Base-by-base conservation (phyloP, 2,113 vertebrate species). In the Rissa tridactyla region DNA sequence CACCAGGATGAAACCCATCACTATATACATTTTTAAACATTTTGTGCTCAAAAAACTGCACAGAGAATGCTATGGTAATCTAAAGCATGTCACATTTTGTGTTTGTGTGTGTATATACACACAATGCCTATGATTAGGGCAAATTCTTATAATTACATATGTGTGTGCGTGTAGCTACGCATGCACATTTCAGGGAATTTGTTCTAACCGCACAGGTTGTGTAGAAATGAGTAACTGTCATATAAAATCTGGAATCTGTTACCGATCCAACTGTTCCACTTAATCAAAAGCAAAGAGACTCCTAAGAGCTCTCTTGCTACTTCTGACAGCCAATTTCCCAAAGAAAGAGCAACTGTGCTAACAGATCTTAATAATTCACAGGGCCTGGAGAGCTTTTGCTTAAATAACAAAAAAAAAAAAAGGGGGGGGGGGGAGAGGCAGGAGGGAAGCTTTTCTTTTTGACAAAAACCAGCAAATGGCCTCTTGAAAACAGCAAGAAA, bases 331-430 rank as follows among this genome's bases (percentile, higher is more conserved):
- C 95, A 92, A 91, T 96, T 97, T 97, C 96, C 94, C 91, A 95
- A 90, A 98, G 96, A 98, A 97, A 97, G 95, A 97, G 96, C 97
- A 97, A 97, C 96, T 96, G 87, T 88, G 91, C 97, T 96, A 95
- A 97, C 97, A 96, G 96, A 98, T 97, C 97, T 98, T 97, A 97
- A 97, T 96, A 98, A 98, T 93, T 96, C 95, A 96, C 60, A 72
- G 92, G 82, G 91, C 92, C 95, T 96, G 69, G 71, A 94, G 94
- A 98, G 96, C 79, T 82, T 68, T 81, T 58, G 88, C 83, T 92
- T 73, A 64, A 75, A 92, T 90, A 95, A 96, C 44, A 54, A 88
- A 72, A 9, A n/a, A n/a, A 86, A 68, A 82, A 70, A 68, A 82
- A 66, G 80, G 5, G 5, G 34, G 57, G 57, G 55, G 55, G 30